These are phyloP conservation scores for Macrophya annulata DNA, from an alignment of 2,888 invertebrate genomes.

Conservation along the genomic window DNA sequence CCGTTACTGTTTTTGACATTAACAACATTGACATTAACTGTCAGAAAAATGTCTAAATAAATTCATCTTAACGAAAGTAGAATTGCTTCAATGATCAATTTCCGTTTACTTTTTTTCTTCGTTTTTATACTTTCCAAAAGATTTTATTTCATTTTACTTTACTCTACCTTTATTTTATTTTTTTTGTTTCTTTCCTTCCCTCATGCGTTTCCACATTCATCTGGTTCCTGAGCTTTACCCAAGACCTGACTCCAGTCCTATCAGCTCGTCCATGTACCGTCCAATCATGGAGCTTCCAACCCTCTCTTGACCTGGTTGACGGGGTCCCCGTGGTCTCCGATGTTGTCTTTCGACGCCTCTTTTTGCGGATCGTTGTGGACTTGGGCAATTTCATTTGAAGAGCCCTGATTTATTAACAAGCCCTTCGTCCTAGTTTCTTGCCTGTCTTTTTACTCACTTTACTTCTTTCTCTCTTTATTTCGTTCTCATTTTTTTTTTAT, in stretches of 20 bases:
- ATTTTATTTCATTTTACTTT: neutral
- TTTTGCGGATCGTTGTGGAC: constrained; percentile 22
- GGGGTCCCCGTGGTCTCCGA: constrained; percentile 20
- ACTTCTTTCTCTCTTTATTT: neutral
- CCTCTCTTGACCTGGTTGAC: constrained; percentile 43
- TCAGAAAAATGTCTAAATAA: constrained; percentile 31
- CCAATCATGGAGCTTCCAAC: constrained; percentile 22
- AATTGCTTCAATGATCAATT: constrained; percentile 7
- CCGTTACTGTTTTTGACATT: constrained; percentile 38
- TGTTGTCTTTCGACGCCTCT: constrained; percentile 22
- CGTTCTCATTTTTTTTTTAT: neutral
- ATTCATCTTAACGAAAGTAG: neutral
- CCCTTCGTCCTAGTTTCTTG: neutral
- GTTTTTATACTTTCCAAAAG: neutral
- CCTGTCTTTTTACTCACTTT: neutral
- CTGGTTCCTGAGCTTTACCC: neutral
- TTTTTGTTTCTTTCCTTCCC: too few relatives aligned
- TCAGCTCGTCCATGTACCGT: neutral
- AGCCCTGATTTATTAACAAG: constrained; percentile 43
- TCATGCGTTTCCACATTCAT: neutral
- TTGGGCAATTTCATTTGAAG: constrained; percentile 44
- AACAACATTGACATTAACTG: constrained; percentile 3
- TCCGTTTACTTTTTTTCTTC: constrained; percentile 17
- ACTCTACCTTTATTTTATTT: neutral
- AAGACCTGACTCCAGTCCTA: neutral